Conservation (phyloP, 2,113 vertebrate genomes). For the Eulacestoma nigropectus region DNA sequence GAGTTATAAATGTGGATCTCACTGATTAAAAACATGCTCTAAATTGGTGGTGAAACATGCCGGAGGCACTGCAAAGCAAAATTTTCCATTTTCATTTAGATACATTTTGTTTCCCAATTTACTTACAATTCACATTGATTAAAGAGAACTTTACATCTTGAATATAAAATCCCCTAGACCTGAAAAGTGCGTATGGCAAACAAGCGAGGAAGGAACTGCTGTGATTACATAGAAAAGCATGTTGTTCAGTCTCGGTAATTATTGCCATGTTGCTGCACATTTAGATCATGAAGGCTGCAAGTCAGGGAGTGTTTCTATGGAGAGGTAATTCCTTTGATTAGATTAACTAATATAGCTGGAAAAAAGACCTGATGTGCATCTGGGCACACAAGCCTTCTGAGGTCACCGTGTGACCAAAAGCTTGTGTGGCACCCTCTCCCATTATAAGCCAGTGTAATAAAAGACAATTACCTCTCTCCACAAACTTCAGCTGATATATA, state of each 20-base stretch:
- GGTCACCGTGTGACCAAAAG: background rate
- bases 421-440: background rate
- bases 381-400: background rate
- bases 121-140: background rate
- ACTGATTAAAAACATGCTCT: background rate
- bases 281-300: background rate
- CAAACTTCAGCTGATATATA: background rate
- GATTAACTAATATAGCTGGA: background rate
- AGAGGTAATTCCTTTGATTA: constrained; percentile 35
- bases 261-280: background rate
- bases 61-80: background rate
- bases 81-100: background rate
- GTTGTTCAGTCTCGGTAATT: background rate
- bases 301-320: background rate
- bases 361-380: background rate
- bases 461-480: background rate
- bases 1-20: background rate
- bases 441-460: background rate
- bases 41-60: background rate
- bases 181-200: background rate
- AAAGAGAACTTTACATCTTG: background rate
- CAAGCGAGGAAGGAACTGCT: background rate
- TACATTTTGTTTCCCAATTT: background rate
- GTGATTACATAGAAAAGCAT: background rate
- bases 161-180: background rate